These are phyloP conservation scores for Neodon shergylaensis DNA, from an alignment of 2,113 vertebrate genomes.

Conservation along the genomic window DNA sequence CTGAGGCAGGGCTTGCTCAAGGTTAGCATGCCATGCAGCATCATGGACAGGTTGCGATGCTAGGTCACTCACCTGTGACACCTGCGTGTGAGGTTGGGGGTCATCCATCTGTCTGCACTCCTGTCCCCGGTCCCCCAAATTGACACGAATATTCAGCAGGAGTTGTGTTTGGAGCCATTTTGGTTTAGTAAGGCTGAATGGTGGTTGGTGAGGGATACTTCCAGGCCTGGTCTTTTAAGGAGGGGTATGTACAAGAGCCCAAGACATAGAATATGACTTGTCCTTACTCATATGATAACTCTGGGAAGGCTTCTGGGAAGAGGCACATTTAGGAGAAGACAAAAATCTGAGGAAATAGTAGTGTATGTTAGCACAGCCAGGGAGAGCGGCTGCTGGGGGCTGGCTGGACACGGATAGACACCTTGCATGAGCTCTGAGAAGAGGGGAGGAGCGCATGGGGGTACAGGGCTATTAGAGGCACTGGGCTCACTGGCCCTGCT, in stretches of 20 bases:
- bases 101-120: no score
- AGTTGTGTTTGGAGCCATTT: neutral
- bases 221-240: no score
- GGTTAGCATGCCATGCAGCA: neutral
- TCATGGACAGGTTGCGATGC: neutral
- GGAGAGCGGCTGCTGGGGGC: neutral
- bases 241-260: neutral
- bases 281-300: neutral
- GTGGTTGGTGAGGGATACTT: neutral
- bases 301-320: conserved; percentile 23
- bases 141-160: neutral
- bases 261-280: neutral
- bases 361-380: neutral
- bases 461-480: neutral
- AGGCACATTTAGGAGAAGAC: neutral
- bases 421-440: neutral
- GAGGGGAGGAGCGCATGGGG: neutral
- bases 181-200: neutral
- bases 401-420: neutral
- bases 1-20: neutral
- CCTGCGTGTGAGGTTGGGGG: neutral
- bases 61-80: neutral
- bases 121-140: neutral
- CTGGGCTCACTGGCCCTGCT: neutral
- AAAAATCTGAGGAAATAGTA: neutral